These are phyloP conservation scores for Cheilosia vulpina DNA, from an alignment of 2,888 invertebrate genomes.

Conservation along the genomic window DNA sequence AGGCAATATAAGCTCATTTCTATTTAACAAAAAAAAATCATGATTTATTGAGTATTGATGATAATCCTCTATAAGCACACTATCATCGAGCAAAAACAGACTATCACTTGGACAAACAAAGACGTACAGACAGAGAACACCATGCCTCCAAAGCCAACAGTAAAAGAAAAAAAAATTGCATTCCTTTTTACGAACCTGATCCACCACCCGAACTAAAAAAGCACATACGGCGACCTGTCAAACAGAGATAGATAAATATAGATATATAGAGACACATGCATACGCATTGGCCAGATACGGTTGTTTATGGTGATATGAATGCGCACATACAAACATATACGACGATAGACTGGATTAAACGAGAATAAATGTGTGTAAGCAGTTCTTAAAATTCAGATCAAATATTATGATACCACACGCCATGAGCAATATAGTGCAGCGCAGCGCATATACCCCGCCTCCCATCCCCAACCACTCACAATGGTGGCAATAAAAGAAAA, in stretches of 20 bases:
- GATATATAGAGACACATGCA: slow-evolving; percentile 15
- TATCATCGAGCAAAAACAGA: neutral
- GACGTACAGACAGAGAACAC: slow-evolving; percentile 12
- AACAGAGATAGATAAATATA: slow-evolving; percentile 47
- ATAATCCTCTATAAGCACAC: slow-evolving; percentile 1
- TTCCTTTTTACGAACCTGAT: slow-evolving; percentile 73
- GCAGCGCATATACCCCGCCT: neutral
- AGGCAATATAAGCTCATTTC: neutral
- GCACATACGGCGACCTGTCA: slow-evolving; percentile 76
- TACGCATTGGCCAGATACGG: slow-evolving; percentile 7
- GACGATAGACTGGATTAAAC: slow-evolving; percentile 15
- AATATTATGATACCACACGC: slow-evolving; percentile 52
- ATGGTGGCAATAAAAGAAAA: slow-evolving; percentile 20
- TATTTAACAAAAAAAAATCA: neutral
- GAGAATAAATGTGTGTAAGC: slow-evolving; percentile 16
- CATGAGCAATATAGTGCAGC: neutral
- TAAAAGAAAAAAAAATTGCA: slow-evolving; percentile 47
- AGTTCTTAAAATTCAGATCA: slow-evolving; percentile 45
- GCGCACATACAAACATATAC: neutral
- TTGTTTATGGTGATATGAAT: slow-evolving; percentile 4
- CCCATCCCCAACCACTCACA: neutral
- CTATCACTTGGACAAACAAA: slow-evolving; percentile 29
- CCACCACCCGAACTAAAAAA: slow-evolving; percentile 61
- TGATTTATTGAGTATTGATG: neutral
- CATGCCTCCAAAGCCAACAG: slow-evolving; percentile 45